These are phyloP conservation scores for Ferdinandea cuprea DNA, from an alignment of 2,888 invertebrate species.

Conservation along the genomic window DNA sequence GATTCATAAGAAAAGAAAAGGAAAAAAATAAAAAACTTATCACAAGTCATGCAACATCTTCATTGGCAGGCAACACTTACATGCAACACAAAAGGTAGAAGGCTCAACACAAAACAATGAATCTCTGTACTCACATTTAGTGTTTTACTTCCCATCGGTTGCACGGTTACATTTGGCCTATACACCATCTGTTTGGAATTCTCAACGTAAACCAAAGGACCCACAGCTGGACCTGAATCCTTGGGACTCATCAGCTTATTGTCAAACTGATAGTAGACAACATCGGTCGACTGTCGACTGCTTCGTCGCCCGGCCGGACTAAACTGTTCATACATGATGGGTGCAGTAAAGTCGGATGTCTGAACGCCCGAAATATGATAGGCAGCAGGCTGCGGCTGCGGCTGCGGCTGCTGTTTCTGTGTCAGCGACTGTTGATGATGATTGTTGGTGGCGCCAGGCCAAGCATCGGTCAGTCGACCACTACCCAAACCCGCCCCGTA, in stretches of 20 bases:
- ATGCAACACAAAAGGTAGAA: constrained; percentile 64
- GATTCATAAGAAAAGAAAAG: background rate
- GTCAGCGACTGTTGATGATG: constrained; percentile 51
- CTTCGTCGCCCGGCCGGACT: constrained; percentile 76
- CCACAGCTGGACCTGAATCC: constrained; percentile 54
- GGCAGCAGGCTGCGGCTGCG: constrained; percentile 77
- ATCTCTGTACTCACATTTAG: constrained; percentile 69
- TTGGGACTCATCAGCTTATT: constrained; percentile 76
- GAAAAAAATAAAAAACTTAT: background rate
- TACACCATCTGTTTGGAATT: constrained; percentile 60
- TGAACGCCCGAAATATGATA: constrained; percentile 82
- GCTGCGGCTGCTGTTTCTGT: constrained; percentile 58
- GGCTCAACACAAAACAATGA: constrained; percentile 46
- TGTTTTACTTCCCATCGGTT: constrained; percentile 57
- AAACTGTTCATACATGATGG: constrained; percentile 72
- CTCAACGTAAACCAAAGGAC: constrained; percentile 66
- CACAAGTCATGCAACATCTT: constrained; percentile 1
- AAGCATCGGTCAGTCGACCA: constrained; percentile 60
- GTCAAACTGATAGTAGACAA: constrained; percentile 82
- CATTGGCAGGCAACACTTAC: constrained; percentile 64
- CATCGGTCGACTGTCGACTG: constrained; percentile 77
- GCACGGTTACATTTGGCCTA: constrained; percentile 45
- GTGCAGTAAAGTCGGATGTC: constrained; percentile 81
- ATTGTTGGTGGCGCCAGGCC: constrained; percentile 62
- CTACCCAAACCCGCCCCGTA: constrained; percentile 54